Conservation (phyloP, 1,140 invertebrate species). For the Lutraria rhynchaena region DNA sequence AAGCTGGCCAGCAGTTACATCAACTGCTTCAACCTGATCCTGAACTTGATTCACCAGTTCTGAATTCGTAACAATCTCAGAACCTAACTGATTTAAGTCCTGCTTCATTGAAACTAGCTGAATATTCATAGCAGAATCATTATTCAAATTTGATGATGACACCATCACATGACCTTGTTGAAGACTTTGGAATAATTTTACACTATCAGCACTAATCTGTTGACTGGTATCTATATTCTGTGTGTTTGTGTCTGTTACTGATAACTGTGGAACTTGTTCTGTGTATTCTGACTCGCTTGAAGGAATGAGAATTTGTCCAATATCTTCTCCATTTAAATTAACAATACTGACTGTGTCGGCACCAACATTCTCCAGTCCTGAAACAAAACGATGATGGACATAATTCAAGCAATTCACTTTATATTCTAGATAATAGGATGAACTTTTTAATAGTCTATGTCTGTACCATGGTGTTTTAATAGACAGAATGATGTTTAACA, state of each 20-base stretch:
- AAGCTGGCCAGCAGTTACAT: neutral
- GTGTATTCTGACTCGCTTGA: constrained; percentile 15
- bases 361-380: constrained; percentile 25
- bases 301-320: constrained; percentile 24
- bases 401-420: too few species aligned
- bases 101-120: neutral
- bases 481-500: too few species aligned
- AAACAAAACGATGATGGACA: neutral
- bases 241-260: neutral
- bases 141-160: too few species aligned
- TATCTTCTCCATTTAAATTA: constrained; percentile 23
- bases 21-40: neutral
- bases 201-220: constrained; percentile 9
- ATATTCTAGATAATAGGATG: too few species aligned
- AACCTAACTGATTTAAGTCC: neutral
- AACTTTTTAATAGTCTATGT: too few species aligned
- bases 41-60: constrained; percentile 1
- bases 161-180: too few species aligned
- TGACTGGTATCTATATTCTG: neutral
- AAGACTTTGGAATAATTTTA: constrained; percentile 4
- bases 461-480: too few species aligned
- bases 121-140: too few species aligned
- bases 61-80: neutral
- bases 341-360: neutral
- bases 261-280: constrained; percentile 36